These are phyloP conservation scores for Eremophila alpestris DNA, from an alignment of 2,797 vertebrate genomes.

Conservation along the genomic window DNA sequence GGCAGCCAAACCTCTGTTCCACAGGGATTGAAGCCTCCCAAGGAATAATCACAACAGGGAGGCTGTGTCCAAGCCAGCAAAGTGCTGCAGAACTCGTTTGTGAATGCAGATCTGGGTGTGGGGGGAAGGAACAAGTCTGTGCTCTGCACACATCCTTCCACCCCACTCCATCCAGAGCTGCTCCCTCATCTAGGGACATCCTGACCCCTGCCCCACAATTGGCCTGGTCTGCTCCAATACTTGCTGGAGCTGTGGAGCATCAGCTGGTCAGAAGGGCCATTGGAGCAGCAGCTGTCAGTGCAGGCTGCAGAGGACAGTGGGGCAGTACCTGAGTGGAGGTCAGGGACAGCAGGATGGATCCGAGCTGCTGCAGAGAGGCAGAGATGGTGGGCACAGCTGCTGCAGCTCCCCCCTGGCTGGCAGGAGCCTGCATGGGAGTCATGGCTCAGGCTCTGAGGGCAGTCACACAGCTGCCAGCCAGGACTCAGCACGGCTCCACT, in stretches of 20 bases:
- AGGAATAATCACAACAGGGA: background rate
- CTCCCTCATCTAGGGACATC: background rate
- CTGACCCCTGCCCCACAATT: background rate
- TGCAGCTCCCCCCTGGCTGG: background rate
- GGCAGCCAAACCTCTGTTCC: constrained; percentile 1
- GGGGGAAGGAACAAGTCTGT: background rate
- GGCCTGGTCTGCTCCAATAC: background rate
- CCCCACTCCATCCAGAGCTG: background rate
- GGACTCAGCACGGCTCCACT: background rate
- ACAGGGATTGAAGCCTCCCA: background rate
- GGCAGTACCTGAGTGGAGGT: background rate
- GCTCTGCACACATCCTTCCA: background rate
- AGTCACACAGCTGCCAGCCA: background rate
- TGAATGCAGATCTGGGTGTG: background rate
- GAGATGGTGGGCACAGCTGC: background rate
- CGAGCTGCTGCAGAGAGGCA: background rate
- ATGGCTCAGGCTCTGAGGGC: background rate
- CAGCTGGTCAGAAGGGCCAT: background rate
- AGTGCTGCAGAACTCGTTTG: background rate
- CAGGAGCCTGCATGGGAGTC: background rate
- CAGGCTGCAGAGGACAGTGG: background rate
- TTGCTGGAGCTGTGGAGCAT: background rate
- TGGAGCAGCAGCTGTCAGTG: background rate
- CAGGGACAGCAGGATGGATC: background rate
- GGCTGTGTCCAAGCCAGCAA: background rate